Base-by-base conservation (phyloP, 2,113 vertebrate species). In the Pteropus alecto region DNA sequence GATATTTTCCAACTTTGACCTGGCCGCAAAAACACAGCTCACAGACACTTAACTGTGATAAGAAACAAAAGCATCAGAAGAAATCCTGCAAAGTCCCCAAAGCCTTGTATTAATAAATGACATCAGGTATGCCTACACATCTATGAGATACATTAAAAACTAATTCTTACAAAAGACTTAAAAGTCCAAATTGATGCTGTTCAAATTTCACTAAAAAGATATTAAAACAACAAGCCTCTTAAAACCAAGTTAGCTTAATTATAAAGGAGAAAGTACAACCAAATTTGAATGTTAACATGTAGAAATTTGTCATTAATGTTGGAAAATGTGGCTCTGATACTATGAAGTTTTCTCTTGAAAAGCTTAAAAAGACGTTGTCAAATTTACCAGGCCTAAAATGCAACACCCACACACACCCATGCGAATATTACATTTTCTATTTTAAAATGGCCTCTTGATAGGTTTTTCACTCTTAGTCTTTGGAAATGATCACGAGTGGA, bases 321-420 rank as follows among this genome's bases (percentile, higher is more conserved):
- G 38, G 77, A 74, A 87, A 95, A 76, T 85, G 58, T 48, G 84
- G 79, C 85, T 95, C 73, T 67, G 82, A 90, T 93, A 73, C 86
- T 33, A 30, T 11, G 65, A 96, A 28, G 10, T 79, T 96, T 94
- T 91, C 92, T 95, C 77, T 41, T 81, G 60, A 77, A 96, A 91
- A 97, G 89, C 46, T 83, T 96, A 71, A 71, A 87, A 96, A 83
- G 96, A 87, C 26, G 5, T 56, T 63, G 86, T 96, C 78, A 77
- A 92, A 43, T 92, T 95, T 97, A 92, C 92, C 93, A 90, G 58
- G 65, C 24, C 95, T 93, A 60, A 93, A 94, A 92, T 33, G n/a
- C 41, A 94, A 90, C 92, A 85, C 79, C 86, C 92, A 58, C 93
- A 58, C 48, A 93, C 28, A 92, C 24, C 22, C 76, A 71, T 16